Evolutionary conservation across 2,888 invertebrate genomes (phyloP).

Genomic region (Mesoligia furuncula): DNA sequence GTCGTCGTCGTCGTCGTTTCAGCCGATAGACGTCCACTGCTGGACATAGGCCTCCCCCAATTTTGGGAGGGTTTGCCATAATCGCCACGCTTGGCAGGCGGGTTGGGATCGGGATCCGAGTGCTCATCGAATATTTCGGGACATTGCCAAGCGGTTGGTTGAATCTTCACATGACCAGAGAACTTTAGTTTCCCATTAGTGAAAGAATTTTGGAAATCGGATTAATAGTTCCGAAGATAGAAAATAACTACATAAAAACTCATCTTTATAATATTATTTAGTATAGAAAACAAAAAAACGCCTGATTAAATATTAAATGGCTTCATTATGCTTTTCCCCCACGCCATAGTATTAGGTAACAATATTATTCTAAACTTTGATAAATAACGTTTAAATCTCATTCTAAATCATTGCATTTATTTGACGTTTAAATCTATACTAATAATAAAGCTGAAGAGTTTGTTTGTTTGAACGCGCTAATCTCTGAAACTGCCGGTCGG

Average conservation of each 20-base stretch:
- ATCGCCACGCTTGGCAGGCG: too few species aligned
- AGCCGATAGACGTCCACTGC: too few species aligned
- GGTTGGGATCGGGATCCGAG: too few species aligned
- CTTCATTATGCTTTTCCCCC: not conserved
- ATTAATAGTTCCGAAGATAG: not conserved
- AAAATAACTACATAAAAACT: not conserved
- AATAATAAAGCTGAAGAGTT: too few species aligned
- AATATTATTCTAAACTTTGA: conserved; percentile 2
- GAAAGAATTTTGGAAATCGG: not conserved
- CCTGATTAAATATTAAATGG: not conserved
- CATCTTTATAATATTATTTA: not conserved
- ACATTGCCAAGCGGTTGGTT: too few species aligned
- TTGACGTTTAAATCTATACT: conserved; percentile 7
- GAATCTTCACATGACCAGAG: too few species aligned
- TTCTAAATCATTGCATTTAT: conserved; percentile 5
- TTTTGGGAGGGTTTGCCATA: too few species aligned
- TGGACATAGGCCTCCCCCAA: too few species aligned
- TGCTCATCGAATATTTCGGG: too few species aligned
- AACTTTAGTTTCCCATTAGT: not conserved
- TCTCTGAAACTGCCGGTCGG: too few species aligned
- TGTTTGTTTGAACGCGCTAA: too few species aligned
- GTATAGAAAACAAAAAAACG: not conserved
- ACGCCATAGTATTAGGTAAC: not conserved
- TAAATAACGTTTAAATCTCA: not conserved
- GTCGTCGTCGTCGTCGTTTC: too few species aligned